Conservation (phyloP, 2,797 vertebrate species). For the Hyperoplus immaculatus region DNA sequence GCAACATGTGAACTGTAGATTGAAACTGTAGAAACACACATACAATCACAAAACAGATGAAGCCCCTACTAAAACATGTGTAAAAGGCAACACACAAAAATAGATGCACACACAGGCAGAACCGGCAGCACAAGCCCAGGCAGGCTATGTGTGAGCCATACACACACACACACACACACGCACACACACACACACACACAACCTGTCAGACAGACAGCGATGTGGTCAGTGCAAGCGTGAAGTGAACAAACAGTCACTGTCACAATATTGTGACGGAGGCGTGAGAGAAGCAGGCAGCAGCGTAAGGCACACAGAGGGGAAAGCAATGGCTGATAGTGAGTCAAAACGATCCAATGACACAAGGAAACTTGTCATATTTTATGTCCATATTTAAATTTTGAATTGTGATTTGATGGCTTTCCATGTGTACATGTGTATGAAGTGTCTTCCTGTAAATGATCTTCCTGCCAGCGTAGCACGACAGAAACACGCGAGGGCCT, state of each 20-base stretch:
- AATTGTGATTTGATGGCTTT: background rate
- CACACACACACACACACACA: slow-evolving; percentile 14
- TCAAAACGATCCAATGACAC: background rate
- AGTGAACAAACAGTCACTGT: slow-evolving; percentile 57
- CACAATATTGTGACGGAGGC: slow-evolving; percentile 67
- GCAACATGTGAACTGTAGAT: slow-evolving; percentile 26
- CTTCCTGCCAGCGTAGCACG: background rate
- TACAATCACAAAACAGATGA: slow-evolving; percentile 33
- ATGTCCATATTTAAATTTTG: background rate
- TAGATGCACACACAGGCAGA: background rate
- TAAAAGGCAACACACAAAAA: slow-evolving; percentile 31
- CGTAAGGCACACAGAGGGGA: slow-evolving; percentile 11
- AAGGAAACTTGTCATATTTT: background rate
- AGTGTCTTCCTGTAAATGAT: background rate
- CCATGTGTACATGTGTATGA: no score
- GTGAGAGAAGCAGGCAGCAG: slow-evolving; percentile 29
- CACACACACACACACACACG: slow-evolving; percentile 6
- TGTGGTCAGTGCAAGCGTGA: slow-evolving; percentile 53
- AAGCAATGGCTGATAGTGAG: background rate
- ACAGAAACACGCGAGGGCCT: slow-evolving; percentile 23
- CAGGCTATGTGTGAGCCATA: background rate
- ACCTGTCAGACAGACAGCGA: slow-evolving; percentile 29
- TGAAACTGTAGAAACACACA: background rate
- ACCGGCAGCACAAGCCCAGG: slow-evolving; percentile 5
- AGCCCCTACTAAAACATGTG: slow-evolving; percentile 29